Evolutionary conservation across 2,797 vertebrate species (phyloP), one percentile per base, ranked within the genome.

Genomic region (Cossypha caffra): DNA sequence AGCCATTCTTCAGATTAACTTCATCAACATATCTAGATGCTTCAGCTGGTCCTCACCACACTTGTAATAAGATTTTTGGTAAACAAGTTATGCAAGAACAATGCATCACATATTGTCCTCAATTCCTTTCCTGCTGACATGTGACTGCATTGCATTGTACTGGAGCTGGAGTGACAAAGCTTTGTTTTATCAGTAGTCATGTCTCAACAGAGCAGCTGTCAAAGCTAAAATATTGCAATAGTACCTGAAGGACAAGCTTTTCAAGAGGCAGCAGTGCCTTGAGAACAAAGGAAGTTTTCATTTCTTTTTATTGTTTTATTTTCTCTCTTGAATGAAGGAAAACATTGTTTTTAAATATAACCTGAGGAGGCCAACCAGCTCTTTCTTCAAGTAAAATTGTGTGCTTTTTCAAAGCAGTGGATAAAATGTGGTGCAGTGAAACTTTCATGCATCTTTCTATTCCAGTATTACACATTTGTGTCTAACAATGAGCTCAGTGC

Each of bases 181-280:
- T 88, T 66, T 88, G 50, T 80, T 92, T 72, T 84, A 83, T 88
- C 94, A 59, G 62, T 24, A 57, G 55, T 47, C 80, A 37, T 59
- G 89, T 90, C 87, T 96, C 87, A 90, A 26, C 40, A 87, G 79
- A 95, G 82, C 79, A 88, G 68, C 79, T 95, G 87, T 95, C 87
- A 90, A 33, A 92, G 64, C 77, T 68, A 80, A 94, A 93, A 66
- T 72, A 78, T 62, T 93, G 82, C 89, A 78, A 9, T 24, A 47
- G 63, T 42, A 86, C 57, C 79, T 89, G 69, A 92, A 96, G 81
- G 92, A 87, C 58, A 62, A 16, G 51, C 78, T 95, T 90, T 83
- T 43, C 20, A 35, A 71, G 75, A 80, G 62, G 38, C 11, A 91
- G 68, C 11, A 43, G 37, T 78, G 54, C 45, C 69, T 68, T 35